A percentile compares a stretch with the other conserved stretches of the same genome.
These are phyloP conservation scores for Plusia festucae DNA, from an alignment of 2,888 invertebrate species.

Conservation along the genomic window DNA sequence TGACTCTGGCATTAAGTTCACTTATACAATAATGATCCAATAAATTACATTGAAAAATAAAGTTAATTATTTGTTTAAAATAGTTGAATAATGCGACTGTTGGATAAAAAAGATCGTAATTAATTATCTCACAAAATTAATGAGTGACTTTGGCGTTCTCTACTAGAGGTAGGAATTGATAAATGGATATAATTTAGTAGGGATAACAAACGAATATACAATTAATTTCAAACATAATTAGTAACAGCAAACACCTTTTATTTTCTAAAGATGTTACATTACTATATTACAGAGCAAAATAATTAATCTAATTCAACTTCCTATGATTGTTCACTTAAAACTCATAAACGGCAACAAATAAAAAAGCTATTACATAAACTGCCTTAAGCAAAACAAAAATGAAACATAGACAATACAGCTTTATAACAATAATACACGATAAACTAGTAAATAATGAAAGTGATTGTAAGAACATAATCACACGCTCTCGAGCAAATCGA, in stretches of 20 bases:
- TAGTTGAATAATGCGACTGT: too few species aligned
- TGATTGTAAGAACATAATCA: constrained; percentile 50
- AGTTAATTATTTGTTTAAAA: too few species aligned
- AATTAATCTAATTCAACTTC: background rate
- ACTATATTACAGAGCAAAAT: background rate
- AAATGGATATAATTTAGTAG: too few species aligned
- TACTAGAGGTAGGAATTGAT: too few species aligned
- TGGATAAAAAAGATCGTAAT: too few species aligned
- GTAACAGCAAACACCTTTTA: background rate
- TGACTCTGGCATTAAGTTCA: too few species aligned
- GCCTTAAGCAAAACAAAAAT: constrained; percentile 19
- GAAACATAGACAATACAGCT: constrained; percentile 6
- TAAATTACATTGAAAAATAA: too few species aligned
- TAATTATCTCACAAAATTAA: too few species aligned
- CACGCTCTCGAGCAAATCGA: constrained; percentile 54
- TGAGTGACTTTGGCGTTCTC: too few species aligned
- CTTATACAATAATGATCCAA: too few species aligned
- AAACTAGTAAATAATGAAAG: constrained; percentile 46
- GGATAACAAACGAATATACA: too few species aligned
- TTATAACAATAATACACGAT: constrained; percentile 21
- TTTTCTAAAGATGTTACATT: background rate
- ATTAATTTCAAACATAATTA: background rate
- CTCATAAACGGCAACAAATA: background rate
- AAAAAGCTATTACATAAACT: constrained; percentile 20
- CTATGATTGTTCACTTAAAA: background rate